A percentile compares a stretch with the other conserved stretches of the same genome.
Evolutionary conservation across 2,888 invertebrate species (phyloP).

Genomic region (Dusona sp.): DNA sequence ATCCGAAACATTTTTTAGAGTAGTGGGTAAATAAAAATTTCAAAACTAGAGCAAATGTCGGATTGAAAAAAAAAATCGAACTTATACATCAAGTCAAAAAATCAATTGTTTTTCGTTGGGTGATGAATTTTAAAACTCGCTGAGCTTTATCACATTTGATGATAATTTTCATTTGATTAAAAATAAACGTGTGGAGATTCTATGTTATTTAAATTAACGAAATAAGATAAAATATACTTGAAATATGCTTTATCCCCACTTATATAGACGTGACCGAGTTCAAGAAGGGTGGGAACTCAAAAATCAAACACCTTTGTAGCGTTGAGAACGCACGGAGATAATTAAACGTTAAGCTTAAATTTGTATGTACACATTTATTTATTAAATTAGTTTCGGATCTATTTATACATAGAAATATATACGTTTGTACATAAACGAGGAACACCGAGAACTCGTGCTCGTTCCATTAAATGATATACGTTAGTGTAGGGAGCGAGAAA

Average conservation of each 20-base stretch:
- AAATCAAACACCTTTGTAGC: background rate
- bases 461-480: constrained; percentile 77
- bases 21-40: background rate
- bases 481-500: constrained; percentile 42
- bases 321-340: background rate
- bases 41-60: background rate
- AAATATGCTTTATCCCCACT: background rate
- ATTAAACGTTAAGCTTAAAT: constrained; percentile 14
- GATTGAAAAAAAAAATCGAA: background rate
- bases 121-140: too few relatives aligned
- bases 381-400: constrained; percentile 21
- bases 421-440: constrained; percentile 35
- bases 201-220: too few relatives aligned
- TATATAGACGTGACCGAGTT: background rate
- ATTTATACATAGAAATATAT: background rate
- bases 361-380: background rate
- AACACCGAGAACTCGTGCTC: constrained; percentile 61
- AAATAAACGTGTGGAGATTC: too few relatives aligned
- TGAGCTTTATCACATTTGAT: too few relatives aligned
- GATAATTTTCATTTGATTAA: too few relatives aligned
- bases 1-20: background rate
- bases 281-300: background rate
- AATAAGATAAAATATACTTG: background rate
- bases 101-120: too few relatives aligned
- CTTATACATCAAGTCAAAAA: too few relatives aligned